Conservation (phyloP, 2,113 vertebrate species). For the Malurus alboscapulatus region DNA sequence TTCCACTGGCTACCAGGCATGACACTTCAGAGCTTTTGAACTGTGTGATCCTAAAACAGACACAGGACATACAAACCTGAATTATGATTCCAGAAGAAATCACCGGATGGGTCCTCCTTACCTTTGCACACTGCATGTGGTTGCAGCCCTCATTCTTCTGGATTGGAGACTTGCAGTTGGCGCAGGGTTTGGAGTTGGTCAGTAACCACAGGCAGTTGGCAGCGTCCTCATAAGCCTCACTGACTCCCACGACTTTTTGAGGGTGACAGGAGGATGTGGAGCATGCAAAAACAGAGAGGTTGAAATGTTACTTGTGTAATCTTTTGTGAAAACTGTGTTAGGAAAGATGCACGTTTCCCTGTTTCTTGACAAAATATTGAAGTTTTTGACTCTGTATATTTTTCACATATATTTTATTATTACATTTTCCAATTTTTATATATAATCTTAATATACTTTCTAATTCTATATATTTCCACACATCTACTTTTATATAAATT, state of each 20-base stretch:
- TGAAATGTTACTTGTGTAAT: background rate
- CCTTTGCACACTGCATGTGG: constrained; percentile 99
- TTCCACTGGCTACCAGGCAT: background rate
- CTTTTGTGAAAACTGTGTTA: background rate
- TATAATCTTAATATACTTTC: background rate
- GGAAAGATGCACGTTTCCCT: background rate
- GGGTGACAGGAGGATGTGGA: background rate
- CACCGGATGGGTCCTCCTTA: constrained; percentile 37
- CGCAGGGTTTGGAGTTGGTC: constrained; percentile 94
- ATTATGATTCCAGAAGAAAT: background rate
- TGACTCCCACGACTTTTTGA: constrained; percentile 90
- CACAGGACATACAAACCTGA: background rate
- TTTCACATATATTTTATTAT: background rate
- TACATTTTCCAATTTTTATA: background rate
- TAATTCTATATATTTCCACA: background rate
- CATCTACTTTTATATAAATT: background rate
- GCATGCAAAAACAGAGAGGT: constrained; percentile 21
- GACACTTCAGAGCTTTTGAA: background rate
- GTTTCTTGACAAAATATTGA: background rate
- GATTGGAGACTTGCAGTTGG: constrained; percentile 98
- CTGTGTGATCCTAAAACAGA: background rate
- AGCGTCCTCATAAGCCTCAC: constrained; percentile 94
- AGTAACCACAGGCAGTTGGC: constrained; percentile 98
- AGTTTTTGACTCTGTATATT: background rate
- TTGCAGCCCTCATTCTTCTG: constrained; percentile 99